Evolutionary conservation across 2,797 vertebrate genomes (phyloP).

Genomic region (Fundulus diaphanus): DNA sequence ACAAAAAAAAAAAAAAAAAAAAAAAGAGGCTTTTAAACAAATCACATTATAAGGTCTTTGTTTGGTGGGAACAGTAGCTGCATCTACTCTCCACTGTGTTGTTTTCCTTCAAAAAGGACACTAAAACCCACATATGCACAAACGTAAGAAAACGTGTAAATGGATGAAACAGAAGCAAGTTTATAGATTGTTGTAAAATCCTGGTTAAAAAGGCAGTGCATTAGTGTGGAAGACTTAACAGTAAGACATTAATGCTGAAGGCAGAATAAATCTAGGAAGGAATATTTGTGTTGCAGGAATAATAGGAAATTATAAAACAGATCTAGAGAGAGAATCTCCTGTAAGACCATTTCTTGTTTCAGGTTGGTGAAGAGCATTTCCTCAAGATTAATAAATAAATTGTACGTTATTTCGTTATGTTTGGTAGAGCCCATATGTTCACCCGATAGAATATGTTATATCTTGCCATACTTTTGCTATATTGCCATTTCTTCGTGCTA

Average conservation of each 20-base stretch:
- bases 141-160: background rate
- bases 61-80: background rate
- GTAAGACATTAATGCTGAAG: too few relatives aligned
- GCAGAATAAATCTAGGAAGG: too few relatives aligned
- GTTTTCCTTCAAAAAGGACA: background rate
- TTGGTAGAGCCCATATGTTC: background rate
- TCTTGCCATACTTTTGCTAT: too few relatives aligned
- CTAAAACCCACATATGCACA: background rate
- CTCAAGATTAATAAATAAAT: background rate
- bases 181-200: background rate
- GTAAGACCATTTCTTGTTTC: too few relatives aligned
- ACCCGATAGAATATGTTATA: too few relatives aligned
- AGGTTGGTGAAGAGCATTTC: too few relatives aligned
- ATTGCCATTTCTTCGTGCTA: too few relatives aligned
- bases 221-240: background rate
- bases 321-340: too few relatives aligned
- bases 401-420: background rate
- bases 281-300: too few relatives aligned
- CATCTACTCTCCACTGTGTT: background rate
- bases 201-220: background rate
- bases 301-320: too few relatives aligned
- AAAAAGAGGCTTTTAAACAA: background rate
- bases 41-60: too few relatives aligned
- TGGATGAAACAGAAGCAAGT: background rate
- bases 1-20: background rate